Evolutionary conservation across 1,140 invertebrate genomes (phyloP), one percentile per base, ranked within the genome.

Genomic region (Drosophila micromelanica): DNA sequence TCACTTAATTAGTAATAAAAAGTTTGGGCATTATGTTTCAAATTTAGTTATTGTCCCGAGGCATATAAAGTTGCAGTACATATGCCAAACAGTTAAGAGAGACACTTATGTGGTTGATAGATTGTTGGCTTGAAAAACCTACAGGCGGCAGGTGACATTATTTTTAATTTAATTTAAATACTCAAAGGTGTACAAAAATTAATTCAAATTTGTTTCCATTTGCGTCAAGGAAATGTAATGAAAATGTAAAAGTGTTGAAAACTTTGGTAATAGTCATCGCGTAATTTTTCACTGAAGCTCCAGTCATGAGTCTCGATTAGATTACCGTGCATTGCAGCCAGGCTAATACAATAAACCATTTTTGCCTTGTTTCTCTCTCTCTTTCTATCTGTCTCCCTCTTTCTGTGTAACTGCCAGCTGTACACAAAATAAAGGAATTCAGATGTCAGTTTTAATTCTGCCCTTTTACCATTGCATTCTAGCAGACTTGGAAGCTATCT

Each of bases 1-100:
- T 42, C 32, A 46, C 63, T 69, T 86, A 85, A 85, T 86, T 80
- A 80, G 76, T 80, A 76, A 80, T 86, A 80, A 80, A 86, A 85
- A 81, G 70, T 81, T 81, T 74, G 11, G 43, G 54, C 63, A 82
- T 80, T 80, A 82, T 82, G 60, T 77, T 48, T 49, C 11, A 54
- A 48, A 73, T 77, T 65, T 64, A 70, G 45, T 45, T 72, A 42
- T 35, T 43, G 32, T 37, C 64, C 71, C 23, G 46, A 45, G 79
- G 74, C 61, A 42, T 27, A 63, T 48, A 43, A 51, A 52, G 30
- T 61, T 15, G 27, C 20, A 32, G 9, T 32, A 9, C n/a, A 9
- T 27, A 15, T 4, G 32, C 5, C 15, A 30, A 40, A 42, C 27
- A 37, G 38, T 63, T 23, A 12, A 42, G 17, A 11, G 5, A 30